A percentile compares a stretch with the other conserved stretches of the same genome.
Conservation (phyloP, 2,113 vertebrate genomes). For the Erythrocebus patas region DNA sequence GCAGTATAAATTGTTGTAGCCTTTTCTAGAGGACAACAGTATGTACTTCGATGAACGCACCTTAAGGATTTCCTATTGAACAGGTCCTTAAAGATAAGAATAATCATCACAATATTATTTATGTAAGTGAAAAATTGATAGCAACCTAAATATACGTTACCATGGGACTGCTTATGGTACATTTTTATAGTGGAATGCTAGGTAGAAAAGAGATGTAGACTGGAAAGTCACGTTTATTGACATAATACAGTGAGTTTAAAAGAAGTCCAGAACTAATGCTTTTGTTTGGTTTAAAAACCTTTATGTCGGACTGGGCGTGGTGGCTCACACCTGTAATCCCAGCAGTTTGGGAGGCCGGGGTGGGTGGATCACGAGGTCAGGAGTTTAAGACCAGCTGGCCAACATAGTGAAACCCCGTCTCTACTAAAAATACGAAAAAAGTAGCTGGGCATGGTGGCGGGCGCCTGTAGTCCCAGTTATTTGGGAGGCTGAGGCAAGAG, state of each 20-base stretch:
- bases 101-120: neutral
- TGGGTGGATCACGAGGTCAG: no score
- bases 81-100: neutral
- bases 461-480: no score
- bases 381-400: no score
- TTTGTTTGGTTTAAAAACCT: neutral
- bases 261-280: neutral
- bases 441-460: accelerated
- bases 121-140: neutral
- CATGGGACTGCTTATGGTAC: neutral
- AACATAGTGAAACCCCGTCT: no score
- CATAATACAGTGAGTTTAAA: neutral
- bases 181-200: neutral
- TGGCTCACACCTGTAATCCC: no score
- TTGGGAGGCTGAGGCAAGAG: no score
- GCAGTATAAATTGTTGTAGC: neutral
- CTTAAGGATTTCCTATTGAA: neutral
- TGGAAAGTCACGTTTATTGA: neutral
- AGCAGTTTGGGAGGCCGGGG: no score
- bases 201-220: neutral
- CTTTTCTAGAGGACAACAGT: neutral
- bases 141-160: neutral
- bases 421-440: no score
- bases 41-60: neutral
- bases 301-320: neutral